Evolutionary conservation across 2,113 vertebrate species (phyloP).

Genomic region (Coregonus clupeaformis): DNA sequence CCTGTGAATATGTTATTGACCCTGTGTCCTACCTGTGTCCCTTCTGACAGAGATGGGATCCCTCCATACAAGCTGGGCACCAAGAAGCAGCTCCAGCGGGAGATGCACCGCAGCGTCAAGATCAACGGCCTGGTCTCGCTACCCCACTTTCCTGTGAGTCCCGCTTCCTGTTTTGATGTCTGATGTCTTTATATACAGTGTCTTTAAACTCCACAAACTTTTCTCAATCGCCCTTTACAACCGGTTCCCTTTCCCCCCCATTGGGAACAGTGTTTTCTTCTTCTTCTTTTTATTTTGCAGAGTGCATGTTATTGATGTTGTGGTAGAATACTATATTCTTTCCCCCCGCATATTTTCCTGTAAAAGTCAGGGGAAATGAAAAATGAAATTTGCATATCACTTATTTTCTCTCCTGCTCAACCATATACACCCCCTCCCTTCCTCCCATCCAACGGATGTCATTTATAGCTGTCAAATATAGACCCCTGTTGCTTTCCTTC

Average conservation of each 20-base stretch:
- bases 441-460: slow-evolving; percentile 16
- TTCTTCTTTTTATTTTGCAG: too few species aligned
- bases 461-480: slow-evolving; percentile 52
- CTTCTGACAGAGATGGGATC: slow-evolving; percentile 86
- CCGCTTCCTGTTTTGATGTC: slow-evolving; percentile 52
- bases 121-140: slow-evolving; percentile 94
- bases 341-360: slow-evolving; percentile 60
- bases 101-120: slow-evolving; percentile 93
- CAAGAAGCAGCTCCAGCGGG: slow-evolving; percentile 94
- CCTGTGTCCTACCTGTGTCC: too few species aligned
- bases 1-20: not conserved
- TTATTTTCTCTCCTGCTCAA: slow-evolving; percentile 30
- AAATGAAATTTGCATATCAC: slow-evolving; percentile 62
- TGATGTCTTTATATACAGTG: not conserved
- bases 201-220: slow-evolving; percentile 53
- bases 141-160: slow-evolving; percentile 96
- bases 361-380: slow-evolving; percentile 68
- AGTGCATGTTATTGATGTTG: slow-evolving; percentile 70
- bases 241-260: too few species aligned
- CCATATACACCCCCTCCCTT: slow-evolving; percentile 10
- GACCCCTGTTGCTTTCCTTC: slow-evolving; percentile 28
- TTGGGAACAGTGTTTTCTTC: slow-evolving; percentile 50
- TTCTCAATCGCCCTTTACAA: slow-evolving; percentile 46
- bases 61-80: slow-evolving; percentile 89
- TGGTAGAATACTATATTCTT: slow-evolving; percentile 69